Conservation (phyloP, 2,113 vertebrate species). For the Okapia johnstoni region DNA sequence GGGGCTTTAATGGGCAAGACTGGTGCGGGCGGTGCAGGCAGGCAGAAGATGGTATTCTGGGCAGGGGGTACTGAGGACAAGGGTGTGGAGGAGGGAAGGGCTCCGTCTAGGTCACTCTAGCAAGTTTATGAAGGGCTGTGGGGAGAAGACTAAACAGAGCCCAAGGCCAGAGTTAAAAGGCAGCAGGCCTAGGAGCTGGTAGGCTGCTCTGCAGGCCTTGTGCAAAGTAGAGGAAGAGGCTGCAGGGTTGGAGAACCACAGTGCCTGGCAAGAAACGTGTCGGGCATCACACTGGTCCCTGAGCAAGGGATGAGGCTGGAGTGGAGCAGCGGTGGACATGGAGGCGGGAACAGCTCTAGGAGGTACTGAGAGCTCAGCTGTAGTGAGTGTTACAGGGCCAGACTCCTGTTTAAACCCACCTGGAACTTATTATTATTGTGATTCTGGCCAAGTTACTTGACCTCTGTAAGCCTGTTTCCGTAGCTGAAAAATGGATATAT, state of each 20-base stretch:
- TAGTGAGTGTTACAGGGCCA: not conserved
- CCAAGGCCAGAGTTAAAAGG: not conserved
- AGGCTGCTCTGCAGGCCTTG: not conserved
- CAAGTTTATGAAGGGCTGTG: not conserved
- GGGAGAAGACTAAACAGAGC: not conserved
- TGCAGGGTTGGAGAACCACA: rapidly evolving
- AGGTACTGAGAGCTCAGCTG: not conserved
- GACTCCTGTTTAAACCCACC: not conserved
- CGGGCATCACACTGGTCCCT: not conserved
- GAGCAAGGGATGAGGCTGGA: not conserved
- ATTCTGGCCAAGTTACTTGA: not conserved
- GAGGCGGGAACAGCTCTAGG: not conserved
- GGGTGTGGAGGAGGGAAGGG: not conserved
- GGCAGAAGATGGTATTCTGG: not conserved
- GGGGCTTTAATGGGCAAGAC: not conserved
- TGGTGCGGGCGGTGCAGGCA: rapidly evolving
- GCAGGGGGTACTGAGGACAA: not conserved
- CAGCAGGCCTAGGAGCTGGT: not conserved
- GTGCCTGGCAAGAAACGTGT: not conserved
- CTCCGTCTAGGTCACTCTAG: not conserved
- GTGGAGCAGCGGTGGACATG: not conserved
- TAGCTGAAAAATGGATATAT: not conserved
- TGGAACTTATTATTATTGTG: not conserved
- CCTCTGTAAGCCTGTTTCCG: not conserved
- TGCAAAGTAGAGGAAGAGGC: not conserved